A percentile compares a stretch with the other conserved stretches of the same genome.
phyloP scores from a whole-genome alignment of 2,888 invertebrate genomes.

The Amiota minor region DNA sequence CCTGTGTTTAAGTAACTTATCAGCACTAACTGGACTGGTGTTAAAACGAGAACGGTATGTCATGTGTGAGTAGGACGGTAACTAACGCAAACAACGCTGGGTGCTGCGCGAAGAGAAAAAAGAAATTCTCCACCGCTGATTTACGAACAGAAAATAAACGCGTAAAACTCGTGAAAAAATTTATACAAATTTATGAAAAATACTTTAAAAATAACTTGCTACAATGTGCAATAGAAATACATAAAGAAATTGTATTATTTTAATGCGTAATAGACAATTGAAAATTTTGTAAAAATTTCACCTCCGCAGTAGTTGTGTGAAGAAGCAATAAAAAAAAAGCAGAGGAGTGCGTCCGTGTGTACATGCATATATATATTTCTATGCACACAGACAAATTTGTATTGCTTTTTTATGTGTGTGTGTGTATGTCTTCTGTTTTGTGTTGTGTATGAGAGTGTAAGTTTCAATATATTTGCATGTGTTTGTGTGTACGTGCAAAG shows the following conservation, averaged over 20 bases:
- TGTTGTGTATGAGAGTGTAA: conserved; percentile 42
- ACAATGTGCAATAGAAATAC: conserved; percentile 34
- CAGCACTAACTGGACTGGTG: neutral
- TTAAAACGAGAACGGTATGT: neutral
- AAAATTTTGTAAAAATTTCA: conserved; percentile 21
- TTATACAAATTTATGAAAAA: conserved; percentile 57
- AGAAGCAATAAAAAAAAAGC: conserved; percentile 55
- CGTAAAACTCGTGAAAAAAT: conserved; percentile 53
- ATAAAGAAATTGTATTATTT: neutral
- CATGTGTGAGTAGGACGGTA: neutral
- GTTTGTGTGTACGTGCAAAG: conserved; percentile 60
- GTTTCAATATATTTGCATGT: conserved; percentile 46
- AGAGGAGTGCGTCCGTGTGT: conserved; percentile 57
- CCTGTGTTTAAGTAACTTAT: neutral
- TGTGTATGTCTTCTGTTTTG: conserved; percentile 31
- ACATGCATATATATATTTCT: conserved; percentile 28
- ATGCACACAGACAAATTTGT: neutral
- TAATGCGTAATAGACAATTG: conserved; percentile 5
- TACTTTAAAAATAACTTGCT: conserved; percentile 52
- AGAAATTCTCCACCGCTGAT: conserved; percentile 6
- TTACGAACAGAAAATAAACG: conserved; percentile 60
- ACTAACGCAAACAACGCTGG: conserved; percentile 13
- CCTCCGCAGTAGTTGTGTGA: conserved; percentile 35
- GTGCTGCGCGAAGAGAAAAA: conserved; percentile 13
- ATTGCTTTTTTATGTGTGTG: conserved; percentile 34